Evolutionary conservation across 2,888 invertebrate genomes (phyloP).

Genomic region (Hartigia nigra): DNA sequence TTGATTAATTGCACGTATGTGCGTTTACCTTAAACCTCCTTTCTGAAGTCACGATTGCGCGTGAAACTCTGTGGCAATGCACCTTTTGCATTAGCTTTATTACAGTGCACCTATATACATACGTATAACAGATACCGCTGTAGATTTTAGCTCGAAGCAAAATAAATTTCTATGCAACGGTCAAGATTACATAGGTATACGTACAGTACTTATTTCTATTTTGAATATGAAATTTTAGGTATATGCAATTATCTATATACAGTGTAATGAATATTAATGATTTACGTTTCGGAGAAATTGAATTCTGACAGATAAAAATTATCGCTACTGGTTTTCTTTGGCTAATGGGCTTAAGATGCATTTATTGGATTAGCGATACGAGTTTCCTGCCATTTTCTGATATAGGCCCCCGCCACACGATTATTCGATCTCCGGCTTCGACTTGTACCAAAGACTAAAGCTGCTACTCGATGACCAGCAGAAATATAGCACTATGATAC

Average conservation of each 20-base stretch:
- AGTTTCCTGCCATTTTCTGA: neutral
- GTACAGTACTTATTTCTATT: neutral
- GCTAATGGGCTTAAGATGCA: neutral
- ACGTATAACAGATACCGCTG: neutral
- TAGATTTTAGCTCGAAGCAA: neutral
- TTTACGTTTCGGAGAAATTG: neutral
- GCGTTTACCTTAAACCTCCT: constrained; percentile 32
- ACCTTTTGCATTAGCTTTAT: neutral
- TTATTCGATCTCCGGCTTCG: neutral
- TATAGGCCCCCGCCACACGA: neutral
- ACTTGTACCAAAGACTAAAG: neutral
- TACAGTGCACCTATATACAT: neutral
- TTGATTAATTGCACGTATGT: constrained; percentile 31
- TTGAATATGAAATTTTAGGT: neutral
- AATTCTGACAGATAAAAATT: neutral
- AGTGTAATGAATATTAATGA: neutral
- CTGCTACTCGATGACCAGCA: constrained; percentile 19
- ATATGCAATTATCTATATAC: neutral
- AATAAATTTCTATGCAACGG: neutral
- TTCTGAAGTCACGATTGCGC: constrained; percentile 17
- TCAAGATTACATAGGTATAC: neutral
- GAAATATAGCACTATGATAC: constrained; percentile 16
- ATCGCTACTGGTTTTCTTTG: constrained; percentile 10
- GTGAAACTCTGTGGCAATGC: neutral
- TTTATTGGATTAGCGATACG: neutral